Percentiles rank a stretch among this genome's conserved stretches.
Conservation (phyloP, 2,888 invertebrate species). For the Achlya flavicornis region DNA sequence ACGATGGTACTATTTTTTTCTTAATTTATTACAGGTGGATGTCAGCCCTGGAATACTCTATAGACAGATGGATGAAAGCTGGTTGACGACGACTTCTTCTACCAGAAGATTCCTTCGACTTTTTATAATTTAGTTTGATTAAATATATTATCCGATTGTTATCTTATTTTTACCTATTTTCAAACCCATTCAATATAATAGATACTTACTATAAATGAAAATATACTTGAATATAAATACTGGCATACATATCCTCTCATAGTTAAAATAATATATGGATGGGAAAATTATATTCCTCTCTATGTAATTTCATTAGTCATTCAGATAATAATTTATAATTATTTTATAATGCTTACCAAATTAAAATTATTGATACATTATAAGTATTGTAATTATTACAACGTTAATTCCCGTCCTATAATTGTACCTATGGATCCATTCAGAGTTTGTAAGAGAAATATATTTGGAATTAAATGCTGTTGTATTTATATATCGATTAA, state of each 20-base stretch:
- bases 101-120: slow-evolving; percentile 64
- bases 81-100: slow-evolving; percentile 79
- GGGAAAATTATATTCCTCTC: background rate
- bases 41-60: slow-evolving; percentile 96
- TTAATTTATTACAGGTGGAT: slow-evolving; percentile 89
- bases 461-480: background rate
- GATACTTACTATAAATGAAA: slow-evolving; percentile 14
- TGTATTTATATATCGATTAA: background rate
- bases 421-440: slow-evolving; percentile 28
- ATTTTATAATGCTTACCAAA: background rate
- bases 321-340: background rate
- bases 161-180: slow-evolving; percentile 29
- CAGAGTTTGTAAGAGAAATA: background rate
- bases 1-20: slow-evolving; percentile 24
- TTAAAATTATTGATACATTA: background rate
- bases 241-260: slow-evolving; percentile 1
- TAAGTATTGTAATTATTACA: slow-evolving; percentile 21
- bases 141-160: slow-evolving; percentile 48
- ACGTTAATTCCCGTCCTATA: slow-evolving; percentile 36
- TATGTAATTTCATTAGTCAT: background rate
- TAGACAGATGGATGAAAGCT: slow-evolving; percentile 96
- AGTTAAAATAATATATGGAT: background rate
- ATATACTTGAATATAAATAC: background rate
- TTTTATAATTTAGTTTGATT: slow-evolving; percentile 62
- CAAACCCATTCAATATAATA: slow-evolving; percentile 21